phyloP scores from a whole-genome alignment of 2,113 vertebrate species.

The Nothobranchius furzeri region DNA sequence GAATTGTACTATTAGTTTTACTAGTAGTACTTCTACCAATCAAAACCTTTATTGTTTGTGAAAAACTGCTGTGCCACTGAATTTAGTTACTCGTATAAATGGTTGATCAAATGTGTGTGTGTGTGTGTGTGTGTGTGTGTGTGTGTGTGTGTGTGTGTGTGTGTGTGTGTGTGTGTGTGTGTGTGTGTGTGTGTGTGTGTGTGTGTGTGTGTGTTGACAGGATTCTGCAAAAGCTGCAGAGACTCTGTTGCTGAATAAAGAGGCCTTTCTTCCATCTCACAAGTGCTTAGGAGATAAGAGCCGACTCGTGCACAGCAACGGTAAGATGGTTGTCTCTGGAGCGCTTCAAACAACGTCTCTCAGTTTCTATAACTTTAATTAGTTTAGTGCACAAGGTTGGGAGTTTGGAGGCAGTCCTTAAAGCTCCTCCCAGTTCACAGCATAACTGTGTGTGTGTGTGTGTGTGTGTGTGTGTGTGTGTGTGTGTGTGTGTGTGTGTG shows the following conservation, averaged over 20 bases:
- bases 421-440: background rate
- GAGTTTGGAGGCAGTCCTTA: slow-evolving; percentile 2
- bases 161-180: no score
- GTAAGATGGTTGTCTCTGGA: slow-evolving; percentile 68
- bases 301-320: slow-evolving; percentile 78
- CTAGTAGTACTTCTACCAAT: slow-evolving; percentile 1
- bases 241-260: slow-evolving; percentile 87
- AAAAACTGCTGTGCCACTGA: slow-evolving; percentile 49
- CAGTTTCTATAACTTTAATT: background rate
- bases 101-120: slow-evolving; percentile 34
- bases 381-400: background rate
- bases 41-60: slow-evolving; percentile 13
- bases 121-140: background rate
- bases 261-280: slow-evolving; percentile 87
- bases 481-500: no score
- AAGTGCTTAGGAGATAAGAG: slow-evolving; percentile 90
- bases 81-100: slow-evolving; percentile 49
- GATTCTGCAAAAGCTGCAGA: slow-evolving; percentile 85
- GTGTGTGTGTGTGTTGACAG: slow-evolving; percentile 46
- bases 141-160: slow-evolving; percentile 3
- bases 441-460: slow-evolving; percentile 13
- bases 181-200: no score
- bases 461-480: no score
- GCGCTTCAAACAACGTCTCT: no score
- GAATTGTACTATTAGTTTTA: no score